Evolutionary conservation across 2,113 vertebrate genomes (phyloP), one percentile per base, ranked within the genome.

Genomic region (Raja brachyura): DNA sequence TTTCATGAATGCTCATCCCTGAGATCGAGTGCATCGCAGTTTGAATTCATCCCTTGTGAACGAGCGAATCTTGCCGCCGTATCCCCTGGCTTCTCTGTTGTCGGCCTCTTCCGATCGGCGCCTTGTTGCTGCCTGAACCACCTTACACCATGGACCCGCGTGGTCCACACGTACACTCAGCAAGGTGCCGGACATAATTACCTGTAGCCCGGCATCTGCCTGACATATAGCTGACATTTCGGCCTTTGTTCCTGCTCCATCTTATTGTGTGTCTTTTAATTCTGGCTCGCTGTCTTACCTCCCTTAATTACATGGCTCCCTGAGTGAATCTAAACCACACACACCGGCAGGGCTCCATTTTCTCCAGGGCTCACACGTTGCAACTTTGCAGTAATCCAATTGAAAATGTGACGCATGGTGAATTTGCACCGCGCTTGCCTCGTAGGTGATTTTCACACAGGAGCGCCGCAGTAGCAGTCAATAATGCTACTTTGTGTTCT

Each of bases 281-380:
- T 88, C 59, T 66, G 61, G 83, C 83, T 66, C 31, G 59, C 83
- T 66, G n/a, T 66, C 83, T 66, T 88, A 66, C 61, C n/a, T 63
- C 81, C 61, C 59, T 63, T 88, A 88, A 88, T 88, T 88, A 88
- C 63, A 88, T 1, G 5, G 83, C 63, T 88, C 59, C 59, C 59
- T 63, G 59, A 88, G 83, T 88, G 59, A 88, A 31, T 66, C 28
- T 59, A 88, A 88, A 88, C 7, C 18, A 88, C 83, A 66, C 83
- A 88, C n/a, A 88, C 83, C 39, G 39, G 39, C 39, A 48, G 59
- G 59, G 83, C 83, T 88, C 59, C 61, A 66, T 88, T 88, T 88
- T 88, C 59, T 88, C 61, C 83, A 63, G 59, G 14, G n/a, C 28
- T 31, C 28, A 88, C 13, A n/a, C 31, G 31, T 63, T 88, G 56